Evolutionary conservation across 2,797 vertebrate genomes (phyloP).

Genomic region (Takifugu ocellatus): DNA sequence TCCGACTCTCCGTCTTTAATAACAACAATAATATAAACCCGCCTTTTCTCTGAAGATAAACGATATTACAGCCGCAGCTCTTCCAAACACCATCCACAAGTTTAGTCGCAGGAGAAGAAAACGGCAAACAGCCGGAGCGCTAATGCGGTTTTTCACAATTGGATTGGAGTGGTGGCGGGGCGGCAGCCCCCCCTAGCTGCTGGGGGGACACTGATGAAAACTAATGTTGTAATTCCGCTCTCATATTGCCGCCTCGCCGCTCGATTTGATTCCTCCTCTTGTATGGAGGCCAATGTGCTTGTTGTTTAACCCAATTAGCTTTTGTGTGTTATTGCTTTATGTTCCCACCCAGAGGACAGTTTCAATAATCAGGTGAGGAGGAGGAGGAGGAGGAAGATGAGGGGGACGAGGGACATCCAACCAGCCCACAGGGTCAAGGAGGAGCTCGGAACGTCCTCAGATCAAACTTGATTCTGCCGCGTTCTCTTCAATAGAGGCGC

Average conservation of each 20-base stretch:
- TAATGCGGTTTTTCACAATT: conserved; percentile 62
- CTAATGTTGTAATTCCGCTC: conserved; percentile 78
- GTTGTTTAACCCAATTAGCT: conserved; percentile 74
- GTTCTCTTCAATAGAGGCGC: too few species aligned
- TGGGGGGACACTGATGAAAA: conserved; percentile 79
- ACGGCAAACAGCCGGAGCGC: conserved; percentile 54
- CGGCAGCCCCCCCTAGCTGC: conserved; percentile 58
- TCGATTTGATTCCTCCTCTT: conserved; percentile 75
- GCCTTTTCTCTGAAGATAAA: not conserved
- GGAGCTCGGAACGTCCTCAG: conserved; percentile 14
- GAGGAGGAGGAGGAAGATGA: conserved; percentile 10
- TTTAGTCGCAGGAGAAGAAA: conserved; percentile 17
- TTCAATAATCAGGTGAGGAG: conserved; percentile 59
- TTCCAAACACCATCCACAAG: conserved; percentile 31
- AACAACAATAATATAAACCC: too few species aligned
- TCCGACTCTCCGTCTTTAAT: too few species aligned
- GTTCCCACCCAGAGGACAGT: conserved; percentile 72
- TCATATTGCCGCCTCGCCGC: conserved; percentile 78
- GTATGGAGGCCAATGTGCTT: conserved; percentile 68
- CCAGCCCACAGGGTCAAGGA: conserved; percentile 24
- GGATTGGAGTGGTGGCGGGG: conserved; percentile 52
- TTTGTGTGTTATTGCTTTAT: conserved; percentile 72
- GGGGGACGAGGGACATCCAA: not conserved
- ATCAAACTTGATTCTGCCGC: not conserved
- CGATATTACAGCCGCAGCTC: not conserved